These are phyloP conservation scores for Megastigmus dorsalis DNA, from an alignment of 2,888 invertebrate species.

Conservation along the genomic window DNA sequence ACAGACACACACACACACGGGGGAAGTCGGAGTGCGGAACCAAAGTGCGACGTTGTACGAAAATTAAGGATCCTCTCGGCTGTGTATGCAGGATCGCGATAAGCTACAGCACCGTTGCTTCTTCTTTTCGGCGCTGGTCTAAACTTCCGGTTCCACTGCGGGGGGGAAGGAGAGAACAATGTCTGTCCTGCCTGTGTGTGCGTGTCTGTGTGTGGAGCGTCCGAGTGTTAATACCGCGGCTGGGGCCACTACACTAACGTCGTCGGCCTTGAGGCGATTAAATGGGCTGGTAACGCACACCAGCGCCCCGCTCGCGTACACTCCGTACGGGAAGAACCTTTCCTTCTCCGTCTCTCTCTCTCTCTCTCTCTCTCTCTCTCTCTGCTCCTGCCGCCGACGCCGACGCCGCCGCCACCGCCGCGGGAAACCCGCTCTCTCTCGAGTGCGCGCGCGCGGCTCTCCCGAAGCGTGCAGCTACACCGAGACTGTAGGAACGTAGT, in stretches of 20 bases:
- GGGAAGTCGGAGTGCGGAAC: background rate
- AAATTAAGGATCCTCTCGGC: background rate
- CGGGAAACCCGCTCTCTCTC: conserved; percentile 31
- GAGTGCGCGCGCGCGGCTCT: background rate
- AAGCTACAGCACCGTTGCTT: background rate
- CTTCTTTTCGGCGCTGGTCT: background rate
- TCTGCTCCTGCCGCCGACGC: background rate
- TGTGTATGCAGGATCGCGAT: too few relatives aligned
- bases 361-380: conserved; percentile 14
- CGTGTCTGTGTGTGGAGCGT: background rate
- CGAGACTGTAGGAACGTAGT: too few relatives aligned
- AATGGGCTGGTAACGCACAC: conserved; percentile 57
- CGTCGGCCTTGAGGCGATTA: conserved; percentile 68
- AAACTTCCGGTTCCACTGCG: background rate
- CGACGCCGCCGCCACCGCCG: background rate
- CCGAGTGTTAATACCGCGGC: background rate
- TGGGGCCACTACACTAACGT: conserved; percentile 53
- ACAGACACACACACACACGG: background rate
- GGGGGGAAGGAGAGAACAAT: too few relatives aligned
- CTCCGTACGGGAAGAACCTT: conserved; percentile 18
- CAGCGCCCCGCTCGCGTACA: conserved; percentile 16
- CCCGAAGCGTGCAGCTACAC: background rate
- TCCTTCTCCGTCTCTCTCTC: conserved; percentile 32
- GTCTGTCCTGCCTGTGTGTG: too few relatives aligned
- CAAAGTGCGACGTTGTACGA: background rate